Conservation (phyloP, 2,888 invertebrate species). For the Subacronicta megacephala region DNA sequence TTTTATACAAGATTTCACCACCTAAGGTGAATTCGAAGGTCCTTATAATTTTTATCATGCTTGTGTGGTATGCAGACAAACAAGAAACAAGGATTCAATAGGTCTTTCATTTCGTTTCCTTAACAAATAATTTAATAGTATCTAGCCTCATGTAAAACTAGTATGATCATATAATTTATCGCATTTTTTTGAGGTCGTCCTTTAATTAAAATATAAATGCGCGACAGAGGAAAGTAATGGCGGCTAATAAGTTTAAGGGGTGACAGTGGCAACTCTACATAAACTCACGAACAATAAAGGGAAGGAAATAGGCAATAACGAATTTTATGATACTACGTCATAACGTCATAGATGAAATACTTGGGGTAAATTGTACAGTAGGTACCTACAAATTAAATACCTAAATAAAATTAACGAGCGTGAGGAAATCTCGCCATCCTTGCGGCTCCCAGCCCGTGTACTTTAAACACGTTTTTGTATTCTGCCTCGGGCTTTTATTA, state of each 20-base stretch:
- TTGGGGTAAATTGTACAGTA: conserved; percentile 47
- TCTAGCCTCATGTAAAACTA: conserved; percentile 47
- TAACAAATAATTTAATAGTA: conserved; percentile 59
- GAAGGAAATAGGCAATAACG: conserved; percentile 64
- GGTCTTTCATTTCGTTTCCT: background rate
- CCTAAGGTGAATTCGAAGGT: no score
- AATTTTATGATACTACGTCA: conserved; percentile 69
- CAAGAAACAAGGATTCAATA: no score
- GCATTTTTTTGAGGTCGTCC: conserved; percentile 37
- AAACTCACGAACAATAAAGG: conserved; percentile 61
- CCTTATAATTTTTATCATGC: conserved; percentile 8
- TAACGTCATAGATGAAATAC: conserved; percentile 58
- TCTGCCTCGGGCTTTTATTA: conserved; percentile 33
- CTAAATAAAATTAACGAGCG: conserved; percentile 43
- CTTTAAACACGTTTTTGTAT: conserved; percentile 39
- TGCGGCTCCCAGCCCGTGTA: conserved; percentile 21
- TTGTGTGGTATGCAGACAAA: no score
- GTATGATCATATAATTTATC: conserved; percentile 23
- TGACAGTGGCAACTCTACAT: conserved; percentile 61
- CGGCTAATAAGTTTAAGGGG: conserved; percentile 70
- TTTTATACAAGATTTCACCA: conserved; percentile 13
- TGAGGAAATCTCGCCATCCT: conserved; percentile 30
- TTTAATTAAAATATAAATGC: conserved; percentile 60
- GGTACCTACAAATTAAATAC: conserved; percentile 48
- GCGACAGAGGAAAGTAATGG: conserved; percentile 68